Base-by-base conservation (phyloP, 1,140 invertebrate genomes). In the Euwallacea fornicatus region DNA sequence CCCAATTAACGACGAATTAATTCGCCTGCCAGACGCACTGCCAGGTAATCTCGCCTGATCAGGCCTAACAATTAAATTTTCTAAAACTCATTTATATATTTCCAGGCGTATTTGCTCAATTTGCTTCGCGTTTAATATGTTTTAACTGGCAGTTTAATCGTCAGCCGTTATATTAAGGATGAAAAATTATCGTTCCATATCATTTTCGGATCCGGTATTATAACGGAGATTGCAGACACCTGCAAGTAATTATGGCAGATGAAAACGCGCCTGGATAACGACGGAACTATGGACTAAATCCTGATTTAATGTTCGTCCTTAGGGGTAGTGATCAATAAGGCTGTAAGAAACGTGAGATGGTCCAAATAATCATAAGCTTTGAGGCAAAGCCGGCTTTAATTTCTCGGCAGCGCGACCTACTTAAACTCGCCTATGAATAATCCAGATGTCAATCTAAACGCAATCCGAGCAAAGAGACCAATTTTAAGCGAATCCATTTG, bases 131-230 rank as follows among this genome's bases (percentile, higher is more conserved):
- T 50, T 50, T 50, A 50, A 50, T 50, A 50, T 50, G 13, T 50
- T 50, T 50, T 50, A 6, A 50, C 46, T 50, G 46, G 46, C 46
- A 50, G 46, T 50, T 50, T 50, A 50, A 50, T 50, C 46, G 46
- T 13, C 9, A 13, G 13, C 46, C 46, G 46, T 50, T 50, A 50
- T 11, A 50, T 10, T 50, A 50, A 50, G 2, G 46, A 50, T 50
- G 46, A 50, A 50, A 50, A 50, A 50, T 50, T 50, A 50, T 50
- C 46, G 46, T 50, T 50, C 46, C 46, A 50, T 50, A 50, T 50
- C 46, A 13, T 50, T 4, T 50, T 50, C 13, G 46, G 46, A 50
- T 50, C 9, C 9, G 46, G 9, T 50, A 50, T 50, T 50, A 50
- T 50, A 13, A 6, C 46, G 13, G 9, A 50, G 46, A 50, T 50